Evolutionary conservation across 1,140 invertebrate genomes (phyloP).

Genomic region (Gonatopus flavifemur): DNA sequence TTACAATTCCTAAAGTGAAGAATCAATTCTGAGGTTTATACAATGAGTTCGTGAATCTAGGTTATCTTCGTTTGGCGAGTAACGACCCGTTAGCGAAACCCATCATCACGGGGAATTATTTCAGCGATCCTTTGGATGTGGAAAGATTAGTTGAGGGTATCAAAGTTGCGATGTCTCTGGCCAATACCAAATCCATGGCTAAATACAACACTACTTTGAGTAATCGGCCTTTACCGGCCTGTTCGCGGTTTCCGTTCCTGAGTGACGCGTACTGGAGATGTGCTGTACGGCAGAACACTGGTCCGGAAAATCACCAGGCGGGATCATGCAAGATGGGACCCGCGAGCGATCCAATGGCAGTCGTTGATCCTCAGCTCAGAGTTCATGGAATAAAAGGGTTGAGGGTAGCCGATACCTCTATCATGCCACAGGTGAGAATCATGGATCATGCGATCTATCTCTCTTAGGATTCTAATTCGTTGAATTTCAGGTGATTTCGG

Average conservation of each 20-base stretch:
- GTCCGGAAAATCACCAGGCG: slow-evolving; percentile 82
- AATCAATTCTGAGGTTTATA: neutral
- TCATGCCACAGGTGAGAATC: slow-evolving; percentile 58
- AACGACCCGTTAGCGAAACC: slow-evolving; percentile 64
- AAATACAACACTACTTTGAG: slow-evolving; percentile 56
- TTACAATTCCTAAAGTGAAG: too few species aligned
- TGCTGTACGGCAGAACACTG: slow-evolving; percentile 71
- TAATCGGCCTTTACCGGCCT: slow-evolving; percentile 51
- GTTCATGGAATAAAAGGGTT: slow-evolving; percentile 57
- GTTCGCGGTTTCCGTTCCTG: slow-evolving; percentile 65
- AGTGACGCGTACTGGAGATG: slow-evolving; percentile 79
- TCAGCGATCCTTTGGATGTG: slow-evolving; percentile 53
- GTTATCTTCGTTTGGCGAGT: slow-evolving; percentile 48
- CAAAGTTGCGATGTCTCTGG: slow-evolving; percentile 48
- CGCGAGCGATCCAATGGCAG: slow-evolving; percentile 64
- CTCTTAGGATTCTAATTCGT: too few species aligned
- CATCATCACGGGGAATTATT: slow-evolving; percentile 63
- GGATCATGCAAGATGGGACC: slow-evolving; percentile 83
- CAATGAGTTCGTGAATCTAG: slow-evolving; percentile 30
- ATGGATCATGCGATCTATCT: neutral
- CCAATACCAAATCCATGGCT: slow-evolving; percentile 51
- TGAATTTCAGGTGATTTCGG: slow-evolving; percentile 51
- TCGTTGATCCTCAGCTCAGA: slow-evolving; percentile 69
- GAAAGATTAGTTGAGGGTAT: slow-evolving; percentile 57
- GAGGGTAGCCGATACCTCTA: slow-evolving; percentile 62